Evolutionary conservation across 1,140 invertebrate genomes (phyloP), one percentile per base, ranked within the genome.

Genomic region (Drosophila willistoni): DNA sequence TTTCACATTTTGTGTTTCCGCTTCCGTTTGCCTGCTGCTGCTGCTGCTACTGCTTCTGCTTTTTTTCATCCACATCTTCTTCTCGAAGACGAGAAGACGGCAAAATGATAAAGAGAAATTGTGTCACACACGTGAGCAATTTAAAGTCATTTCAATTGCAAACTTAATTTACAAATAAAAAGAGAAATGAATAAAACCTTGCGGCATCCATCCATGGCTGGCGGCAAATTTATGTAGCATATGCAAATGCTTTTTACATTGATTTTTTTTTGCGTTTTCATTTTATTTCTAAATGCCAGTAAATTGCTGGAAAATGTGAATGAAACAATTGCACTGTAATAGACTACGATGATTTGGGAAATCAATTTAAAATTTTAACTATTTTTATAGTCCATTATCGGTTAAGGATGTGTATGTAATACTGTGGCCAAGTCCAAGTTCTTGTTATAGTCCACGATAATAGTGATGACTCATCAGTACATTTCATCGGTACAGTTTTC

Each of bases 71-170:
- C 7, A 19, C 33, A 12, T 59, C 56, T 25, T 12, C 39, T 47
- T 51, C 51, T 36, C 19, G 74, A 3, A 51, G 44, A 22, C 44
- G 44, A 22, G 17, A 19, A 9, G 44, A 51, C 17, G 9, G 17
- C 17, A 51, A 22, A 51, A 51, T 47, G 44, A 51, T 51, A 75
- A 75, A 51, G 25, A 29, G 22, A 63, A 90, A 90, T 80, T 90
- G 77, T 90, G 86, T 90, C 86, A 86, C 82, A 90, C 85, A 90
- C 86, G 86, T 90, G 86, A 90, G 69, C 87, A 82, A 86, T 90
- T 90, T 90, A 86, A 82, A 75, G 83, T 72, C 85, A 87, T 87
- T 87, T 89, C 80, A 76, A 87, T 77, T 89, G 83, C 73, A 84
- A 89, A 87, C 83, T 87, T 83, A 80, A 89, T 87, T 89, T 83